phyloP scores from a whole-genome alignment of 2,888 invertebrate genomes.

The Cryptus viduatorius region DNA sequence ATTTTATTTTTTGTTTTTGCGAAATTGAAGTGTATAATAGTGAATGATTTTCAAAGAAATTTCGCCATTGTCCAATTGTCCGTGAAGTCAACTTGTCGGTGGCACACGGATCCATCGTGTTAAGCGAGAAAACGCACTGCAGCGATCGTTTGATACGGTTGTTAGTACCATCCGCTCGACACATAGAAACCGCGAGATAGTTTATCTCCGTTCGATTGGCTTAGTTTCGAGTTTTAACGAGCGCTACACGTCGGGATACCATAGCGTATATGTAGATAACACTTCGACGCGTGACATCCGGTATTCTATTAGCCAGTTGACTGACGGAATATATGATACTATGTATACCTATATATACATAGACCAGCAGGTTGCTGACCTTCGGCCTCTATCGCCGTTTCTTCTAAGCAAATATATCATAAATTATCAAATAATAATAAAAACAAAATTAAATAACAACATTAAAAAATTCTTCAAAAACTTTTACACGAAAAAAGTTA shows the following conservation, averaged over 20 bases:
- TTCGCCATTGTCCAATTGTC: conserved; percentile 5
- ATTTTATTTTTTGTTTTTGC: background rate
- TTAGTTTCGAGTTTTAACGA: conserved; percentile 55
- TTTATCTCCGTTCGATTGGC: conserved; percentile 58
- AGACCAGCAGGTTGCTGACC: background rate
- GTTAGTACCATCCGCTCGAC: conserved; percentile 55
- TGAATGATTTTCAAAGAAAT: conserved; percentile 4
- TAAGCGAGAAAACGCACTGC: conserved; percentile 40
- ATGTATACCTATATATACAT: conserved; percentile 1
- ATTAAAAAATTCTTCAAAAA: too few species aligned
- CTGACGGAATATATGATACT: conserved; percentile 29
- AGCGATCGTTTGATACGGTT: conserved; percentile 47
- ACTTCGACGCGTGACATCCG: conserved; percentile 66
- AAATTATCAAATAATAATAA: too few species aligned
- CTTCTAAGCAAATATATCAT: background rate
- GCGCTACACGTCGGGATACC: conserved; percentile 23
- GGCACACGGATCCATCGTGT: conserved; percentile 9
- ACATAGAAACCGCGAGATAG: conserved; percentile 48
- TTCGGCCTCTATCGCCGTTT: background rate
- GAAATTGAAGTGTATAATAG: background rate
- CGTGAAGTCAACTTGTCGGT: background rate
- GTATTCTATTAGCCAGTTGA: conserved; percentile 57
- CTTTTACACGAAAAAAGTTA: too few species aligned
- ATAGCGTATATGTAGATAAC: conserved; percentile 43
- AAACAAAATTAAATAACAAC: too few species aligned